A percentile compares a stretch with the other conserved stretches of the same genome.
Evolutionary conservation across 1,140 invertebrate genomes (phyloP).

Genomic region (Cataglyphis hispanica): DNA sequence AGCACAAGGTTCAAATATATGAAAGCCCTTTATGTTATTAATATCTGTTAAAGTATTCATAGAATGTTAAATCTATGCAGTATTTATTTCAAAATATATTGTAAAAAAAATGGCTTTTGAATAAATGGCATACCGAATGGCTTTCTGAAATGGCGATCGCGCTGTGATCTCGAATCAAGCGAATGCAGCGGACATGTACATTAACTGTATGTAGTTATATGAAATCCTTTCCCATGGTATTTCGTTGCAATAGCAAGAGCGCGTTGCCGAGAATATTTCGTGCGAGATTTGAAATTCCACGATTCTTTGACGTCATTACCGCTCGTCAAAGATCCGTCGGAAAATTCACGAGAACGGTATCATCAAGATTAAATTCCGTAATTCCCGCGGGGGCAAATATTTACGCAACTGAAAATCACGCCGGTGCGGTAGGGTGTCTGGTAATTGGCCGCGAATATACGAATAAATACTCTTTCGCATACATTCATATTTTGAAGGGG

Average conservation of each 20-base stretch:
- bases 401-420: slow-evolving; percentile 45
- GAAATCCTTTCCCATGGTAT: slow-evolving; percentile 24
- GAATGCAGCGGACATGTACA: background rate
- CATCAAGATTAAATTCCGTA: slow-evolving; percentile 56
- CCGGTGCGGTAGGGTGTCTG: slow-evolving; percentile 11
- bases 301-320: slow-evolving; percentile 45
- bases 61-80: slow-evolving; percentile 9
- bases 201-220: slow-evolving; percentile 48
- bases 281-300: slow-evolving; percentile 15
- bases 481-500: background rate
- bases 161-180: slow-evolving; percentile 22
- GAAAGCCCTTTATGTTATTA: slow-evolving; percentile 35
- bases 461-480: background rate
- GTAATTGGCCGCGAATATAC: slow-evolving; percentile 41
- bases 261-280: slow-evolving; percentile 25
- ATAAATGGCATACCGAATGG: slow-evolving; percentile 6
- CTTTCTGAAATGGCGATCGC: slow-evolving; percentile 51
- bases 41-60: slow-evolving; percentile 5
- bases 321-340: slow-evolving; percentile 36
- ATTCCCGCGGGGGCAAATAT: slow-evolving; percentile 44
- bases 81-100: slow-evolving; percentile 14
- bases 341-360: slow-evolving; percentile 35
- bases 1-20: background rate
- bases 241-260: slow-evolving; percentile 24
- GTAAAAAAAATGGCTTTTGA: slow-evolving; percentile 25